Conservation (phyloP, 2,113 vertebrate genomes). For the Epinephelus lanceolatus region DNA sequence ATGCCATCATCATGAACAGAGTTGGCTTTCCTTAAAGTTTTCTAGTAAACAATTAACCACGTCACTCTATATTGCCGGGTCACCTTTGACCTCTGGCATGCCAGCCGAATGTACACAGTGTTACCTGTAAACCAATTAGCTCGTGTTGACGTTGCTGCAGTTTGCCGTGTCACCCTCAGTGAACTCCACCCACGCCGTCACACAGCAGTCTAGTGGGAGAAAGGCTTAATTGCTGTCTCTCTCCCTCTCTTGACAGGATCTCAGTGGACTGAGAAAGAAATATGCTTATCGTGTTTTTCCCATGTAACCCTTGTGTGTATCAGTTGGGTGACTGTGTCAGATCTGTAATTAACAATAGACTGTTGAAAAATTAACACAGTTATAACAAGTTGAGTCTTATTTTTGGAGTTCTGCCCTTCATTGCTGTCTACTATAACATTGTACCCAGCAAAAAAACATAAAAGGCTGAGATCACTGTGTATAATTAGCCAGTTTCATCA, state of each 20-base stretch:
- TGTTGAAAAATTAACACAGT: not conserved
- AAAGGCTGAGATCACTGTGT: not conserved
- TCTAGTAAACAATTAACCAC: conserved; percentile 61
- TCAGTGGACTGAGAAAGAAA: conserved; percentile 47
- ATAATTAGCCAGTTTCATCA: too few species aligned
- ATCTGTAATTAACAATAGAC: conserved; percentile 24
- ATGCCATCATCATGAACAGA: conserved; percentile 16
- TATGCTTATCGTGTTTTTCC: conserved; percentile 9
- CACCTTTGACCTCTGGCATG: conserved; percentile 56
- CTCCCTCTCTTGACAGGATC: conserved; percentile 46
- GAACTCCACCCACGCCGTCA: conserved; percentile 70
- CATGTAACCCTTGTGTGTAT: not conserved
- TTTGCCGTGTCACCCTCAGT: conserved; percentile 61
- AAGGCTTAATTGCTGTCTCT: conserved; percentile 66
- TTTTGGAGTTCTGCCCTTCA: not conserved
- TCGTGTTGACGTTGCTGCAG: conserved; percentile 54
- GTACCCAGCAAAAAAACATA: not conserved
- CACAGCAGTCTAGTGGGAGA: conserved; percentile 59
- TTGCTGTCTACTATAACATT: too few species aligned
- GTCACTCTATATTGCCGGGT: conserved; percentile 22
- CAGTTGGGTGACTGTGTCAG: conserved; percentile 12
- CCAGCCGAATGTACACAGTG: conserved; percentile 22
- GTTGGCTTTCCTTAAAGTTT: conserved; percentile 39
- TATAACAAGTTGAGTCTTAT: not conserved
- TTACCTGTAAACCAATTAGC: conserved; percentile 75